phyloP scores from a whole-genome alignment of 2,797 vertebrate species.

The Platalea minor region DNA sequence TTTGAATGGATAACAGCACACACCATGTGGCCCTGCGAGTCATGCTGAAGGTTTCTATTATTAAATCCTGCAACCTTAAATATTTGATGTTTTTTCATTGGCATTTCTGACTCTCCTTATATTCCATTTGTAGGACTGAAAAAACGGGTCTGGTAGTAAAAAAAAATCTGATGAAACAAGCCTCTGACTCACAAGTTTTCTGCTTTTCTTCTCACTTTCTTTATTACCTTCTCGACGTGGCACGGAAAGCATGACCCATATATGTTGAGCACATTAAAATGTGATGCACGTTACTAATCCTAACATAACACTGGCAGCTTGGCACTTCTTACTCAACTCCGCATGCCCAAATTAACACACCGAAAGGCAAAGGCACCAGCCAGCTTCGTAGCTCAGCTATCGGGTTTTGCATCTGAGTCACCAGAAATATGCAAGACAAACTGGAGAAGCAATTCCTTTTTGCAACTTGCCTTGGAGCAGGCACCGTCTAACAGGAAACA shows the following conservation, averaged over 20 bases:
- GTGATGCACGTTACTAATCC: slow-evolving; percentile 55
- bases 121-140: not conserved
- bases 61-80: slow-evolving; percentile 1
- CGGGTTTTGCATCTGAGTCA: slow-evolving; percentile 55
- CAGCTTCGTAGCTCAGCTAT: slow-evolving; percentile 53
- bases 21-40: not conserved
- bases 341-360: slow-evolving; percentile 45
- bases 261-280: slow-evolving; percentile 40
- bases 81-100: slow-evolving; percentile 40
- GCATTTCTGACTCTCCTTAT: slow-evolving; percentile 11
- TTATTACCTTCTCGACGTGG: not conserved
- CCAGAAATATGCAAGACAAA: slow-evolving; percentile 48
- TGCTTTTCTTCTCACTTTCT: not conserved
- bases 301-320: slow-evolving; percentile 58
- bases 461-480: slow-evolving; percentile 53
- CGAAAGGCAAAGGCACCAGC: slow-evolving; percentile 61
- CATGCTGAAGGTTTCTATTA: slow-evolving; percentile 3
- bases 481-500: slow-evolving; percentile 11
- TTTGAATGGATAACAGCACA: not conserved
- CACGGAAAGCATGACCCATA: not conserved
- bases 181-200: not conserved
- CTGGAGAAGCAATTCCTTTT: slow-evolving; percentile 48
- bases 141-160: not conserved
- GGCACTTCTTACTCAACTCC: slow-evolving; percentile 38
- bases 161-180: not conserved